Percentiles rank a stretch among this genome's conserved stretches.
These are phyloP conservation scores for Peribatodes rhomboidaria DNA, from an alignment of 2,888 invertebrate species.

Conservation along the genomic window DNA sequence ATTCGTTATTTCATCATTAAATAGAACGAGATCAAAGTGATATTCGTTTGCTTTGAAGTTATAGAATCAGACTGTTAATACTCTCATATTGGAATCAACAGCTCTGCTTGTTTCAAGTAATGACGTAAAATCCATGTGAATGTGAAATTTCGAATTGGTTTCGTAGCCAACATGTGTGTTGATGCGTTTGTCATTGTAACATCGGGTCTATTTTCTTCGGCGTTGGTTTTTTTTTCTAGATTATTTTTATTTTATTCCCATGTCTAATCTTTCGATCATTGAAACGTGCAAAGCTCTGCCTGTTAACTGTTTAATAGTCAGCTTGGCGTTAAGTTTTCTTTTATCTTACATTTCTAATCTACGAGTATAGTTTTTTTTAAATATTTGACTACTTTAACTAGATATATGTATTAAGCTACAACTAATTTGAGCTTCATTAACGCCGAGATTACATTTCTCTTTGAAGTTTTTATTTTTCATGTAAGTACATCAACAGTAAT, in stretches of 20 bases:
- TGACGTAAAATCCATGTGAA: slow-evolving; percentile 34
- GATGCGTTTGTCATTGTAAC: not conserved
- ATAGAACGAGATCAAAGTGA: slow-evolving; percentile 76
- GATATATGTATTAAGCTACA: not conserved
- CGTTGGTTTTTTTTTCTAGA: not conserved
- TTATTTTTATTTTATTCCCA: not conserved
- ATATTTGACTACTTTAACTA: too few species aligned
- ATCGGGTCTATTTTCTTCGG: not conserved
- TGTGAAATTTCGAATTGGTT: slow-evolving; percentile 24
- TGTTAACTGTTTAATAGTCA: not conserved
- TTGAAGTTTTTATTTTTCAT: slow-evolving; percentile 5
- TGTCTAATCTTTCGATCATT: not conserved
- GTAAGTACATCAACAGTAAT: not conserved
- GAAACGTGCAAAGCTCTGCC: too few species aligned
- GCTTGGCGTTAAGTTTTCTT: not conserved
- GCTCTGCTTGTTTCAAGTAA: slow-evolving; percentile 34
- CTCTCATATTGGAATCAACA: slow-evolving; percentile 41
- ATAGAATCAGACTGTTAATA: slow-evolving; percentile 59
- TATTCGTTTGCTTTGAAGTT: slow-evolving; percentile 71
- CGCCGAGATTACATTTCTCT: not conserved
- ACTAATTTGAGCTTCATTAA: not conserved
- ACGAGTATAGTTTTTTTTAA: not conserved
- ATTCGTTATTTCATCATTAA: slow-evolving; percentile 68
- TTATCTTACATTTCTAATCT: not conserved
- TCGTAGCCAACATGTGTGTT: slow-evolving; percentile 13